A percentile compares a stretch with the other conserved stretches of the same genome.
Conservation (phyloP, 2,113 vertebrate species). For the Colinus virginianus region DNA sequence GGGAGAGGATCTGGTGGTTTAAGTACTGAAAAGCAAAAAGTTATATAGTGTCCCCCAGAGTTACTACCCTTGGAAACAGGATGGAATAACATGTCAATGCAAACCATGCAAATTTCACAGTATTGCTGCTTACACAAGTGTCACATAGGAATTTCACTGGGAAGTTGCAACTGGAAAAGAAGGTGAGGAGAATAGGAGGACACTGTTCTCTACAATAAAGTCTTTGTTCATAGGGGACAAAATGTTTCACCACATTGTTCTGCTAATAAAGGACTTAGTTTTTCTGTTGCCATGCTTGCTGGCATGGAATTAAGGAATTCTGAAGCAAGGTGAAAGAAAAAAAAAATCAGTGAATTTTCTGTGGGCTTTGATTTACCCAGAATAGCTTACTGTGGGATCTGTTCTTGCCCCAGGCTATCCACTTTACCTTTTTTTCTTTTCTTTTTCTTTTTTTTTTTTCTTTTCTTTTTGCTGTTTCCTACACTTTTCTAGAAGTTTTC, state of each 20-base stretch:
- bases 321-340: neutral
- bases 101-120: neutral
- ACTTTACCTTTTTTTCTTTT: neutral
- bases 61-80: neutral
- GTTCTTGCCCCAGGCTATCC: neutral
- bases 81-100: neutral
- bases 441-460: neutral
- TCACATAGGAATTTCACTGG: neutral
- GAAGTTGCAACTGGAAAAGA: neutral
- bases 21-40: neutral
- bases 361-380: neutral
- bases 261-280: neutral
- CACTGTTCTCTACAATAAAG: neutral
- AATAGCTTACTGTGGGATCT: neutral
- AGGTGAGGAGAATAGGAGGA: neutral
- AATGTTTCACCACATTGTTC: neutral
- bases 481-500: neutral
- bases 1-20: neutral
- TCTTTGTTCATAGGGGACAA: neutral
- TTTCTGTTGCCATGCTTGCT: neutral
- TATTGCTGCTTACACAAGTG: neutral
- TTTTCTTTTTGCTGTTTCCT: neutral
- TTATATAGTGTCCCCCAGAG: neutral
- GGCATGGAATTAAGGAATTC: neutral
- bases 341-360: neutral